Base-by-base conservation (phyloP, 1,140 invertebrate genomes). In the Drosophila kohkoa region DNA sequence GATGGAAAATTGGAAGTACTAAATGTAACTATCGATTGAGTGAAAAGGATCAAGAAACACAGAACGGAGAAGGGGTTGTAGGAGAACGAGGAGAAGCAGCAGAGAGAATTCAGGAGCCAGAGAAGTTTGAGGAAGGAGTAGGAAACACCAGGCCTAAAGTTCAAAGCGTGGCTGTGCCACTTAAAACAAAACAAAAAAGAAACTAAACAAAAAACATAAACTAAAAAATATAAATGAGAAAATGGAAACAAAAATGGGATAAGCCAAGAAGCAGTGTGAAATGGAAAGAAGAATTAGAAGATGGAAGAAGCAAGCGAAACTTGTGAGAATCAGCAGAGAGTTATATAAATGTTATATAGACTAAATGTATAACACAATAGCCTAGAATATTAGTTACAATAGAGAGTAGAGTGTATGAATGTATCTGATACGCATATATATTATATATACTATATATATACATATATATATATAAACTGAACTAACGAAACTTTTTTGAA, bases 111-210 rank as follows among this genome's bases (percentile, higher is more conserved):
- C 20, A 38, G 35, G 54, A 73, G 48, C 51, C 38, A 63, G 58
- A 54, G 16, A 41, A 25, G 32, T 16, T 58, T n/a, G 35, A 41
- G 32, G 28, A 16, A 59, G 52, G 32, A 67, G 64, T 55, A 41
- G 54, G 43, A 75, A 45, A 64, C 20, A 25, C 55, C 79, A 79
- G 83, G 83, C 83, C 83, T 82, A 75, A 80, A 88, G 83, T 88
- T 88, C 83, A 88, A 88, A 88, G 78, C 64, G 85, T 89, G 85
- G 85, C 85, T 89, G 85, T 83, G 85, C 85, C 85, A 85, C 85
- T 46, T 65, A 74, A 78, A 79, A 72, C 48, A 46, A 76, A 57
- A 75, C 67, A 48, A 54, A 51, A 76, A 41, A 59, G 25, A 52
- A 77, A 59, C 1, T 54, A 38, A 64, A 43, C n/a, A 57, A 60